Percentiles rank a stretch among this genome's conserved stretches.
Conservation (phyloP, 2,113 vertebrate genomes). For the Hiodon tergisus region DNA sequence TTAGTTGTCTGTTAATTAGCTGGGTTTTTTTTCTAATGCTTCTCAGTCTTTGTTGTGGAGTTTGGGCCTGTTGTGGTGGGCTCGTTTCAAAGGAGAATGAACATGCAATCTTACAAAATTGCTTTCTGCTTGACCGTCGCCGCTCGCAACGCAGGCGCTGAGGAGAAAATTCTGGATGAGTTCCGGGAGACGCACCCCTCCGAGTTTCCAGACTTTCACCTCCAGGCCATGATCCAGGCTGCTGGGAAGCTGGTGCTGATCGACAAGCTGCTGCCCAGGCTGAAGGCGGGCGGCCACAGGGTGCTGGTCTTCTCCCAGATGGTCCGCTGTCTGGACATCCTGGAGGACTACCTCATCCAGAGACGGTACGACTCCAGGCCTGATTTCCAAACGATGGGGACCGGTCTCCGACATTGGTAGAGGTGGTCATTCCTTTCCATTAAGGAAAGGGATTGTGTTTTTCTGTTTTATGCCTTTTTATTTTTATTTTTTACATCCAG, state of each 20-base stretch:
- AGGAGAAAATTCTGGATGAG: constrained; percentile 98
- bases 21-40: background rate
- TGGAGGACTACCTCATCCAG: constrained; percentile 99
- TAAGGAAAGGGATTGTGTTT: no score
- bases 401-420: no score
- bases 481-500: no score
- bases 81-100: no score
- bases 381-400: no score
- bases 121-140: constrained; percentile 13
- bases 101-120: constrained; percentile 5
- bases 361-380: constrained; percentile 68
- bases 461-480: no score
- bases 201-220: constrained; percentile 91
- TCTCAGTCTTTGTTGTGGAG: no score
- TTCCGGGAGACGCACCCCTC: constrained; percentile 87
- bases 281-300: constrained; percentile 90
- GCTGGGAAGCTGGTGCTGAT: constrained; percentile 87
- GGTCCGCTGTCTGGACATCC: constrained; percentile 98
- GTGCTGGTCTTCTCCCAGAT: constrained; percentile 97
- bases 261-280: constrained; percentile 91
- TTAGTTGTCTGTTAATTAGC: background rate
- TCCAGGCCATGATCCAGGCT: constrained; percentile 93
- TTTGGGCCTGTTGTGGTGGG: no score
- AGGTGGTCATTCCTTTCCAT: no score
- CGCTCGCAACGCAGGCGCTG: constrained; percentile 78